phyloP scores from a whole-genome alignment of 1,140 invertebrate species.

The Eumeta japonica region DNA sequence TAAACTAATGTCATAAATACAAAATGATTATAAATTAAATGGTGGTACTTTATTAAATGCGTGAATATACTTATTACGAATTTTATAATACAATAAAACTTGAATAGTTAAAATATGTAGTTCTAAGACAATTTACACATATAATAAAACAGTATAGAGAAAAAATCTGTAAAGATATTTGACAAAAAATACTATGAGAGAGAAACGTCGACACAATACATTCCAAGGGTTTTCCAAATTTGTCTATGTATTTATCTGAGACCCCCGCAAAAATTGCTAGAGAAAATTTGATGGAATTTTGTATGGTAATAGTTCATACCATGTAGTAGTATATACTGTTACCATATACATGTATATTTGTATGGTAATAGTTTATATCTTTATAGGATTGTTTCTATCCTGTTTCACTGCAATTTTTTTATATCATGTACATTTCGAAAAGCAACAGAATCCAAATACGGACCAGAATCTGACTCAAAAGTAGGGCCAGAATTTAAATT shows the following conservation, averaged over 20 bases:
- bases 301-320: too few species aligned
- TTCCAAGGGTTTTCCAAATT: background rate
- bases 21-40: too few species aligned
- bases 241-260: background rate
- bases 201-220: background rate
- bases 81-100: background rate
- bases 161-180: background rate
- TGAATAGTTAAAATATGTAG: constrained; percentile 2
- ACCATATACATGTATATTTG: too few species aligned
- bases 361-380: too few species aligned
- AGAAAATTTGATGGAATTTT: background rate
- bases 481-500: too few species aligned
- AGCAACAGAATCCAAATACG: background rate
- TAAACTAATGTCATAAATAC: too few species aligned
- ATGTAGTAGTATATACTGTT: too few species aligned
- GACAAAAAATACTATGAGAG: background rate
- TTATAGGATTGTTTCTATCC: too few species aligned
- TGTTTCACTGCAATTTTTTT: too few species aligned
- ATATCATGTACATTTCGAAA: background rate
- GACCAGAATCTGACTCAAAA: too few species aligned
- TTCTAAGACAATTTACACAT: constrained; percentile 6
- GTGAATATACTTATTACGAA: too few species aligned
- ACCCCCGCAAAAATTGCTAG: background rate
- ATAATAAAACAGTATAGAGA: background rate
- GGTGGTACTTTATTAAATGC: too few species aligned